Conservation (phyloP, 35 echinoderm and acorn worm species). For the Apostichopus californicus region DNA sequence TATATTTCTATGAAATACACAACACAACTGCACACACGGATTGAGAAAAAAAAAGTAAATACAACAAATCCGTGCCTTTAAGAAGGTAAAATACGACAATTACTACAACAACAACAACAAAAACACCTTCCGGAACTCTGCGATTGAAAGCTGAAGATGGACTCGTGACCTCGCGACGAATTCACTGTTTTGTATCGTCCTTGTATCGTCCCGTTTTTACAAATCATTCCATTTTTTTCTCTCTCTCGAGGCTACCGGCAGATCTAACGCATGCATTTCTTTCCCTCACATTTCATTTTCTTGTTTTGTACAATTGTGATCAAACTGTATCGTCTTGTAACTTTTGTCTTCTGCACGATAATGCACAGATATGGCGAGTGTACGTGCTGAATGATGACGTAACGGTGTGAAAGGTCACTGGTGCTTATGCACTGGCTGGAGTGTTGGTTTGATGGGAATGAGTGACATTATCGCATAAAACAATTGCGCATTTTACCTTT, state of each 20-base stretch:
- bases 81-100: background rate
- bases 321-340: background rate
- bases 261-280: background rate
- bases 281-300: background rate
- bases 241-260: slow-evolving; percentile 36
- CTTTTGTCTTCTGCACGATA: background rate
- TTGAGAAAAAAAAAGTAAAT: background rate
- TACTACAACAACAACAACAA: background rate
- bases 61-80: background rate
- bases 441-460: too few species aligned
- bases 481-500: too few species aligned
- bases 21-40: background rate
- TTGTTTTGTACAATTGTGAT: background rate
- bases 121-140: background rate
- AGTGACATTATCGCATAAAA: too few species aligned
- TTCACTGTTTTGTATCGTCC: slow-evolving; percentile 11
- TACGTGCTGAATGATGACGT: background rate
- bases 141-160: background rate
- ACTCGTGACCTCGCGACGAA: slow-evolving; percentile 4
- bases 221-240: background rate
- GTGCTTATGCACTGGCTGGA: background rate
- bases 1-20: background rate
- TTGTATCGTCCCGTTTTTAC: slow-evolving; percentile 28
- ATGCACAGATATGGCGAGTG: background rate
- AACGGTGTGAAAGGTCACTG: slow-evolving; percentile 4